Base-by-base conservation (phyloP, 2,888 invertebrate genomes). In the Leucania comma region DNA sequence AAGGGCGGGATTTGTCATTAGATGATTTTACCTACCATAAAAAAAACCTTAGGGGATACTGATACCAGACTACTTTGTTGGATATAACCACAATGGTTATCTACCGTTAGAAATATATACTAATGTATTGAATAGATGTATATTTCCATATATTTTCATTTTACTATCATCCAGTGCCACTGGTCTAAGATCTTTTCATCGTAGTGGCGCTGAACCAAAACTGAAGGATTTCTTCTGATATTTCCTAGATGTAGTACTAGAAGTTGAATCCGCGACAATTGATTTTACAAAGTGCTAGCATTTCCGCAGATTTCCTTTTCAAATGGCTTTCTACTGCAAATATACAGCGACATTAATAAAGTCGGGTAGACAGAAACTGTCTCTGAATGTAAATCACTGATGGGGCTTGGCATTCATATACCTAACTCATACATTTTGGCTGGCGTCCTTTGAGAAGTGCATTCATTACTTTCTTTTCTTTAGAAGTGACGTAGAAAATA, bases 271-370 rank as follows among this genome's bases (percentile, higher is more conserved):
- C 54, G 20, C 60, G 50, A 70, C 67, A 57, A 80, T 77, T 72
- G 72, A 80, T 81, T 70, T 72, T 66, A 50, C 65, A 46, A 76
- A 70, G 64, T 67, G 65, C 59, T 59, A 59, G 51, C 61, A 68
- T 63, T 84, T 74, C 66, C 68, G 64, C 56, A 71, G 61, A 76
- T 81, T 79, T 67, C 57, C 68, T 65, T 69, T 82, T 84, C 68
- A 74, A 81, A 81, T 70, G 73, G 58, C 60, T 82, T 69, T 69
- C 56, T 61, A 59, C 73, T 69, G 60, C 71, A 70, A 80, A 82
- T 77, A 81, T 85, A 74, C 74, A 72, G 68, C 65, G 74, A 69
- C 75, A 78, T 85, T 83, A 77, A 81, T 85, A 84, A 77, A 72
- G 82, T 65, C 70, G 67, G 57, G 75, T 53, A 75, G 85, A 84